These are phyloP conservation scores for Hypomecis punctinalis DNA, from an alignment of 2,888 invertebrate species.

Conservation along the genomic window DNA sequence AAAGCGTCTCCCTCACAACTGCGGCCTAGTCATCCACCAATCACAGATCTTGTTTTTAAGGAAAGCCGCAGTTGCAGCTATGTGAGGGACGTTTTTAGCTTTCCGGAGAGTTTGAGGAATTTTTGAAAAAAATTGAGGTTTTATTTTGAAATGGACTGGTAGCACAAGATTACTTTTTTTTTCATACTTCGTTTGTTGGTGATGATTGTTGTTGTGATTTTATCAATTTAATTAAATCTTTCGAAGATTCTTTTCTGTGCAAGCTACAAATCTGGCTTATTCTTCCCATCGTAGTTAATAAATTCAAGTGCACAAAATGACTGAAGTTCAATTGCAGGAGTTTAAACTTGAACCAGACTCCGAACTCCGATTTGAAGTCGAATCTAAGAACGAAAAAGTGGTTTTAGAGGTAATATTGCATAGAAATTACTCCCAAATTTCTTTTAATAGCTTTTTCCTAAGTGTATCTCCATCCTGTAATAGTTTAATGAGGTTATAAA, in stretches of 20 bases:
- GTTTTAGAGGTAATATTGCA: constrained; percentile 87
- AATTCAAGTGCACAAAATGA: constrained; percentile 59
- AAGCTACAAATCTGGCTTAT: neutral
- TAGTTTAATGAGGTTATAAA: constrained; percentile 26
- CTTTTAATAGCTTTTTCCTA: neutral
- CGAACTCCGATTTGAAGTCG: constrained; percentile 97
- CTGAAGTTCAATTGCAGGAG: constrained; percentile 85
- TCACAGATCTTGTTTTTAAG: too few relatives aligned
- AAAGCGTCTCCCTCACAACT: too few relatives aligned
- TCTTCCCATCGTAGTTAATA: neutral
- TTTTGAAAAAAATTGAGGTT: too few relatives aligned
- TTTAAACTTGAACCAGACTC: constrained; percentile 94
- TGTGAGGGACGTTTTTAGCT: too few relatives aligned
- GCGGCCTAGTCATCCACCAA: too few relatives aligned
- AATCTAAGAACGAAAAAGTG: constrained; percentile 93
- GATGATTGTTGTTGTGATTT: too few relatives aligned
- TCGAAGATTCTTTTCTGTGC: neutral
- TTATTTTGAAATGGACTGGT: too few relatives aligned
- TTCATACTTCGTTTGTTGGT: too few relatives aligned
- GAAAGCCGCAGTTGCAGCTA: too few relatives aligned
- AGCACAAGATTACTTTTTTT: too few relatives aligned
- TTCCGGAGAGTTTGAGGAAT: too few relatives aligned
- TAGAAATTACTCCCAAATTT: neutral
- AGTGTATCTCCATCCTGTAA: too few relatives aligned
- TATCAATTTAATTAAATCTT: neutral